These are phyloP conservation scores for Patiria miniata DNA, from an alignment of 35 echinoderm and acorn worm genomes.

Conservation along the genomic window DNA sequence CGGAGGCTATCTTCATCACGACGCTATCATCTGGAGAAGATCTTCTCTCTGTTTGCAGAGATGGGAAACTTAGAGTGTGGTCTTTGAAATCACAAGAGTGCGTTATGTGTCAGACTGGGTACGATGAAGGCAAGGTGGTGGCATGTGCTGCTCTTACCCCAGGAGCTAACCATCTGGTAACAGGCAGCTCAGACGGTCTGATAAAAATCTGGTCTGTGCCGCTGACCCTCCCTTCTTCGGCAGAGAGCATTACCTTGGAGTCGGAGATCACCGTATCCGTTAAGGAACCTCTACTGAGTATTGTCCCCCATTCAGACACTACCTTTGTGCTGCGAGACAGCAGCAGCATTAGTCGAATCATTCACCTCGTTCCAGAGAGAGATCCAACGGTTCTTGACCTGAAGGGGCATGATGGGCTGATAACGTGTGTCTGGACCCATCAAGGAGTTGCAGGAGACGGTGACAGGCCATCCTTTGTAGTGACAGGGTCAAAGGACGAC, in stretches of 20 bases:
- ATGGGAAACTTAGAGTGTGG: constrained; percentile 53
- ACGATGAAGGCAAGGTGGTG: constrained; percentile 1
- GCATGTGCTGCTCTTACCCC: background rate
- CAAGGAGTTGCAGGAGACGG: background rate
- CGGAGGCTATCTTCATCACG: constrained; percentile 4
- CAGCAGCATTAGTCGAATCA: constrained; percentile 21
- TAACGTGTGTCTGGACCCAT: constrained; percentile 22
- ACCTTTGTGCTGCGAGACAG: constrained; percentile 27
- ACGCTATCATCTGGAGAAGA: background rate
- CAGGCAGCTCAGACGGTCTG: constrained; percentile 37
- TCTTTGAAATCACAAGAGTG: constrained; percentile 42
- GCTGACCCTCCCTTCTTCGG: background rate
- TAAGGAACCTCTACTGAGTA: constrained; percentile 26
- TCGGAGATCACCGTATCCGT: background rate
- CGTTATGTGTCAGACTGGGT: constrained; percentile 9
- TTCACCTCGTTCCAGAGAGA: constrained; percentile 3
- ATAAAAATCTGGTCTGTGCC: constrained; percentile 32
- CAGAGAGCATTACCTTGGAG: background rate
- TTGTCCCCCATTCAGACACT: constrained; percentile 16
- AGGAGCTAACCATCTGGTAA: constrained; percentile 17
- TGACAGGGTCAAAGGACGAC: constrained; percentile 75
- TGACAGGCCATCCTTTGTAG: background rate
- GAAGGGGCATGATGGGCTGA: constrained; percentile 35
- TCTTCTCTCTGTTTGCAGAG: constrained; percentile 44
- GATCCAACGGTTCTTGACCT: background rate